Conservation (phyloP, 2,113 vertebrate genomes). For the Mugil cephalus region DNA sequence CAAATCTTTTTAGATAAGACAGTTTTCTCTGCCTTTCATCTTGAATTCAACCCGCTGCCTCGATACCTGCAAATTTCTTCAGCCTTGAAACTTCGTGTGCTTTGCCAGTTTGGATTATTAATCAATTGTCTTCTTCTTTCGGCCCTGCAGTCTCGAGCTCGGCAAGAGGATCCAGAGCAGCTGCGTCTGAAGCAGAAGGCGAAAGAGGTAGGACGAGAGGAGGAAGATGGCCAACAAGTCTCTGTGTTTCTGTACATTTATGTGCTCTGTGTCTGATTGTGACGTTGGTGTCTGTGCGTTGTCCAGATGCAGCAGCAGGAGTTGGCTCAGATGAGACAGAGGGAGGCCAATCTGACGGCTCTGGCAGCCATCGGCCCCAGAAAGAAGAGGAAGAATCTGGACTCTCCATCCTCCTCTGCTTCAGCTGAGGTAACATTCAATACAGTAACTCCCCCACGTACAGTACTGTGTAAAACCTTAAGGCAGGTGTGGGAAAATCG, state of each 20-base stretch:
- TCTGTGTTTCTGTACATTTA: neutral
- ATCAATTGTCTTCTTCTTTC: conserved; percentile 19
- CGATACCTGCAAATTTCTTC: neutral
- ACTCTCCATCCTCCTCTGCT: conserved; percentile 88
- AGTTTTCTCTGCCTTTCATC: neutral
- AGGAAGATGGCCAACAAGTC: neutral
- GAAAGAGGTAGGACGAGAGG: conserved; percentile 89
- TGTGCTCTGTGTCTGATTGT: neutral
- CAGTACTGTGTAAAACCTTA: too few relatives aligned
- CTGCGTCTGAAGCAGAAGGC: conserved; percentile 97
- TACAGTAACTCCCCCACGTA: neutral
- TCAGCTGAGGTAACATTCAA: conserved; percentile 89
- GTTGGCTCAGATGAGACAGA: conserved; percentile 95
- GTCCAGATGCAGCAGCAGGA: conserved; percentile 98
- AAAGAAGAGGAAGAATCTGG: conserved; percentile 92
- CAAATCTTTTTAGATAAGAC: neutral
- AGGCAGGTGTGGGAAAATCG: too few relatives aligned
- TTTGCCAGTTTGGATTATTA: neutral
- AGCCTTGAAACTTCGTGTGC: neutral
- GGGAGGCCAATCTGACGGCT: conserved; percentile 95
- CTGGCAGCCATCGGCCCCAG: conserved; percentile 96
- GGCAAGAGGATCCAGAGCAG: conserved; percentile 98
- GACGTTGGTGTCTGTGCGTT: neutral
- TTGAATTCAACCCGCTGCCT: too few relatives aligned
- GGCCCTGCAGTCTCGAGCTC: conserved; percentile 91